Base-by-base conservation (phyloP, 1,140 invertebrate species). In the Mactra quadrangularis region DNA sequence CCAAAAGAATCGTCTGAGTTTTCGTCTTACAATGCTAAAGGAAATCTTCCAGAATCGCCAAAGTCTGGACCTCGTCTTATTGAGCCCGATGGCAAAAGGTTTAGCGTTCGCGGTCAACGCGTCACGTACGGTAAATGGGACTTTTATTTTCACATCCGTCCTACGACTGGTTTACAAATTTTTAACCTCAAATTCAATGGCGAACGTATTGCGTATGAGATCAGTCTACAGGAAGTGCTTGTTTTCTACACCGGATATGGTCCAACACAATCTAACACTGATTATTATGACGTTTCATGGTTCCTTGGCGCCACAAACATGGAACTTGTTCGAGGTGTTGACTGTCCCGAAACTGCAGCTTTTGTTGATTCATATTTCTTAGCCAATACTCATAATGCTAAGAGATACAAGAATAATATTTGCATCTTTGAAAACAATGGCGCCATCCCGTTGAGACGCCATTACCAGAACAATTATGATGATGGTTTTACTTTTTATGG, bases 371-470 rank as follows among this genome's bases (percentile, higher is more conserved):
- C 85, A 29, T 79, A 87, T 64, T 85, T 89, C 74, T 88, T 89
- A 64, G 76, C 78, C 4, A 86, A 86, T 74, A 60, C 77, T 27
- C 77, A 50, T 2, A 57, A 74, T 19, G 85, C 86, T 13, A 76
- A 64, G 15, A 66, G 31, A n/a, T 84, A 85, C 45, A 86, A 85
- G 59, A 89, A 90, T 52, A 76, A 89, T 33, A 85, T 92, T 41
- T 92, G 91, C 72, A 84, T 92, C 17, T 92, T 92, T 85, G 91
- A 92, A 85, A 83, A 87, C 13, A 88, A 87, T 50, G 75, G 82
- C 13, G 87, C 85, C 19, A 77, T 89, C 22, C 91, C 91, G 4
- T n/a, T 91, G 2, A 85, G 90, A 25, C 81, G 90, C 0, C 90
- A 90, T 83, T 90, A 85, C 57, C 76, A 85, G 9, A 81, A 75